Evolutionary conservation across 1,140 invertebrate species (phyloP).

Genomic region (Drosophila carrolli): DNA sequence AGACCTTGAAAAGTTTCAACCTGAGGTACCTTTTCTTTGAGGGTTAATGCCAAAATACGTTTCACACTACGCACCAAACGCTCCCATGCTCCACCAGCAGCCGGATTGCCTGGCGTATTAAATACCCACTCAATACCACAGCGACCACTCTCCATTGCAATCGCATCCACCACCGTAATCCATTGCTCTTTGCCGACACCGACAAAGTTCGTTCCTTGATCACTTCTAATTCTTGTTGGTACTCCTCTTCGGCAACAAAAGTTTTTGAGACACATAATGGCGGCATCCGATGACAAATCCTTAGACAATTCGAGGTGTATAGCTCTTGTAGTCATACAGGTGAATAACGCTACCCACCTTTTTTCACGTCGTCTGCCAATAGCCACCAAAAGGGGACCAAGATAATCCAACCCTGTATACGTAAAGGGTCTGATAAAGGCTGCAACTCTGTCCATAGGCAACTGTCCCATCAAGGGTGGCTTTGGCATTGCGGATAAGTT

Average conservation of each 20-base stretch:
- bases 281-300: neutral
- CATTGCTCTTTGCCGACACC: neutral
- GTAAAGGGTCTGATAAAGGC: neutral
- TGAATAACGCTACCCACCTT: neutral
- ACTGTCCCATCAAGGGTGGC: neutral
- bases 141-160: neutral
- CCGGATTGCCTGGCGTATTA: no score
- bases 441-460: neutral
- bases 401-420: constrained; percentile 1
- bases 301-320: neutral
- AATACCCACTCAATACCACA: no score
- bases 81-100: no score
- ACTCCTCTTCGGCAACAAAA: neutral
- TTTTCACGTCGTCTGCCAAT: neutral
- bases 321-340: neutral
- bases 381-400: neutral
- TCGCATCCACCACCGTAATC: neutral
- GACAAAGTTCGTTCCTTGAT: neutral
- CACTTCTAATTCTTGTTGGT: no score
- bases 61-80: no score
- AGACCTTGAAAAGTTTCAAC: no score
- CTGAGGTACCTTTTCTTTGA: no score
- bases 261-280: neutral
- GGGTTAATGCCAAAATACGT: no score
- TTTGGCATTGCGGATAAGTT: neutral